Conservation (phyloP, 2,888 invertebrate genomes). For the Mesorhabditis sp. region DNA sequence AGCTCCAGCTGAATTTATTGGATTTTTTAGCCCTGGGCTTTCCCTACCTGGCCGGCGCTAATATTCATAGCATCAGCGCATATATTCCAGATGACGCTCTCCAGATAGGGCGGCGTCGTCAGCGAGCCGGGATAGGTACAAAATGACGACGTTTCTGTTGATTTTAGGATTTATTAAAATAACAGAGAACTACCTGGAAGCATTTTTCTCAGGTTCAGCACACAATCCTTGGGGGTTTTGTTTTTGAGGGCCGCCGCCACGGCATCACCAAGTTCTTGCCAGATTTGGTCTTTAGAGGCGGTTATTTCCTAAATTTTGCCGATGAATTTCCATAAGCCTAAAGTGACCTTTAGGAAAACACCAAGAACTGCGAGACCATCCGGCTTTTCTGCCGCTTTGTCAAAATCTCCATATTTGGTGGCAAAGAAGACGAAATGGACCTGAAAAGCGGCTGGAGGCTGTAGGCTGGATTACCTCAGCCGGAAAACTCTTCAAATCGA, state of each 20-base stretch:
- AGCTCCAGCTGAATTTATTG: too few relatives aligned
- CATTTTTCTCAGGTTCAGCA: neutral
- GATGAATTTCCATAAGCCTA: neutral
- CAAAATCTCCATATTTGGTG: constrained; percentile 6
- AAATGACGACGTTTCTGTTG: neutral
- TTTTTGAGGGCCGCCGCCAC: neutral
- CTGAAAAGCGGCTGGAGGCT: neutral
- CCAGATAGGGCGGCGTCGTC: neutral
- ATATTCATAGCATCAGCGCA: neutral
- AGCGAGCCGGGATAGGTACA: constrained; percentile 2
- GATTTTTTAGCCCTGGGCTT: too few relatives aligned
- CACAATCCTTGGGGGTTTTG: neutral
- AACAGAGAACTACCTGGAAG: neutral
- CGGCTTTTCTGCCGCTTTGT: neutral
- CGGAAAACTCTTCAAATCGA: neutral
- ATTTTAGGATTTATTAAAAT: neutral
- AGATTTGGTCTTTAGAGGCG: neutral
- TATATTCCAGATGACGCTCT: constrained; percentile 1
- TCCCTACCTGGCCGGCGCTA: neutral
- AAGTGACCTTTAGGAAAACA: neutral
- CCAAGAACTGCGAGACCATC: neutral
- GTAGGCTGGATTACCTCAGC: neutral
- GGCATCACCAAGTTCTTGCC: neutral
- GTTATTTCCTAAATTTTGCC: neutral
- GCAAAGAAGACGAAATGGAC: neutral